Conservation (phyloP, 2,113 vertebrate genomes). For the Drymodes brunneopygia region DNA sequence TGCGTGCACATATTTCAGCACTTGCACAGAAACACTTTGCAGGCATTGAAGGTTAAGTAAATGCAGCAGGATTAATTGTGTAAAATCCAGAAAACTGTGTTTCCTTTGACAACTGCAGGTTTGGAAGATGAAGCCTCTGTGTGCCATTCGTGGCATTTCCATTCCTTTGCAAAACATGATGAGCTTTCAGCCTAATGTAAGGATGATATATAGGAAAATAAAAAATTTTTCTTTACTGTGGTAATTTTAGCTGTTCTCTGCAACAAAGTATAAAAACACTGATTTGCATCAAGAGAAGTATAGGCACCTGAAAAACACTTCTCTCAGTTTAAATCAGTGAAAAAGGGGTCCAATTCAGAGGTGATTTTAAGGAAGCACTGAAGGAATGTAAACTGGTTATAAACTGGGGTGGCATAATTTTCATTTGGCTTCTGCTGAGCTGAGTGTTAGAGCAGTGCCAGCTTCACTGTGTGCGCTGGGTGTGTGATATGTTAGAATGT, state of each 20-base stretch:
- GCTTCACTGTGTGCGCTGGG: neutral
- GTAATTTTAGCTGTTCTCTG: neutral
- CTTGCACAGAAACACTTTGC: neutral
- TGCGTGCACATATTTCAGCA: neutral
- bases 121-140: neutral
- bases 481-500: neutral
- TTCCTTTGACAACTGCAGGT: neutral
- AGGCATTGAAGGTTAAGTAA: neutral
- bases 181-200: neutral
- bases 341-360: neutral
- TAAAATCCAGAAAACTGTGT: neutral
- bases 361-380: neutral
- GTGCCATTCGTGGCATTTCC: neutral
- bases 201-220: neutral
- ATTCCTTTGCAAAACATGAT: neutral
- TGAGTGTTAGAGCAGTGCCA: neutral
- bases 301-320: neutral
- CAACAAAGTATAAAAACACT: neutral
- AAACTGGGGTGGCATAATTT: neutral
- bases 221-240: neutral
- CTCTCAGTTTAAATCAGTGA: neutral
- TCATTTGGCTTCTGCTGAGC: neutral
- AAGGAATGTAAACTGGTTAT: neutral
- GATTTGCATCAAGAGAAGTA: neutral
- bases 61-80: neutral